Conservation (phyloP, 1,140 invertebrate species). For the Drosophila triauraria region DNA sequence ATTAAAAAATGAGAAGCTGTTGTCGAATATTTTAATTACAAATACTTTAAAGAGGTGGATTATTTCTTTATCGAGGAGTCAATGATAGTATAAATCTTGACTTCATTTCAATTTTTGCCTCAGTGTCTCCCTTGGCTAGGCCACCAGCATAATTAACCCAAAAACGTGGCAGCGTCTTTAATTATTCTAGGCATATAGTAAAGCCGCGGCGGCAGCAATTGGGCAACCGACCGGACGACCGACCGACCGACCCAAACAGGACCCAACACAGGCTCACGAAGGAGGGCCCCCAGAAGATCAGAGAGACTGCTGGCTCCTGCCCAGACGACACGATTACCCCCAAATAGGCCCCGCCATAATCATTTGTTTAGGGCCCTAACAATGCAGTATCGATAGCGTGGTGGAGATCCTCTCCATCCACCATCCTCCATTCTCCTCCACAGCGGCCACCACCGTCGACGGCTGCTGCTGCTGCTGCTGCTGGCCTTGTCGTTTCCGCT, state of each 20-base stretch:
- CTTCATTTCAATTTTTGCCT: background rate
- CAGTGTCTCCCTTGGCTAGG: conserved; percentile 13
- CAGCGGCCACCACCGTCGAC: conserved; percentile 46
- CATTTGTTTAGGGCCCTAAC: conserved; percentile 74
- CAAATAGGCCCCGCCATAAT: conserved; percentile 77
- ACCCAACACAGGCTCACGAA: conserved; percentile 40
- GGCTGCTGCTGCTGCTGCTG: conserved; percentile 1
- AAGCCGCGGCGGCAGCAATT: conserved; percentile 20
- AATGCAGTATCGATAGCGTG: conserved; percentile 68
- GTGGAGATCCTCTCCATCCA: conserved; percentile 23
- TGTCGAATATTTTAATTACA: background rate
- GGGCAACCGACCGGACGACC: background rate
- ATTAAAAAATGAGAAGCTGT: background rate
- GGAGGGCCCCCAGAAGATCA: conserved; percentile 2
- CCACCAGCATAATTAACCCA: conserved; percentile 50
- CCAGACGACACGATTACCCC: conserved; percentile 73
- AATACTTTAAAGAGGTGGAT: no score
- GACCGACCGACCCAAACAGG: conserved; percentile 37
- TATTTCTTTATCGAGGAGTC: background rate
- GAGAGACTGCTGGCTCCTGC: conserved; percentile 18
- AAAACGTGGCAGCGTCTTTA: conserved; percentile 49
- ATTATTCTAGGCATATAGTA: conserved; percentile 43
- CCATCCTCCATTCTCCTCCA: conserved; percentile 8
- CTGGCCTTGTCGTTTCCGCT: conserved; percentile 48
- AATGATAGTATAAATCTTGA: background rate